Evolutionary conservation across 2,888 invertebrate species (phyloP), one percentile per base, ranked within the genome.

Genomic region (Orthonevra nobilis): DNA sequence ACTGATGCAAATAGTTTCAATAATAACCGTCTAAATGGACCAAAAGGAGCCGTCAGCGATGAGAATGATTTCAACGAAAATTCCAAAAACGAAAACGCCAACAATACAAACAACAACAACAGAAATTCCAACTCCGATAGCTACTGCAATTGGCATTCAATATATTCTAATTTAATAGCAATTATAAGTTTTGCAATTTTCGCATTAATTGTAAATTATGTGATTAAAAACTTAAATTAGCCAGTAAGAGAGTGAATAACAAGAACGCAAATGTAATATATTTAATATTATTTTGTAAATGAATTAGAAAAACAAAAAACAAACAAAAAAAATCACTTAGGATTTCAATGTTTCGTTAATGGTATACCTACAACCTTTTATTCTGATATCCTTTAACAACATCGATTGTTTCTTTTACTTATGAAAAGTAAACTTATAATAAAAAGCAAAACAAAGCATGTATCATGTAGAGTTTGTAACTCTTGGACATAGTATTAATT

Each of bases 161-260:
- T 95, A 82, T 89, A 97, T 85, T 94, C 96, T 82, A 97, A 97
- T 90, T 90, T 97, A 83, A 92, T 95, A 88, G 95, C 97, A 83
- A 91, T 97, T 75, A 91, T 97, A 83, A 96, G 97, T 81, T 96
- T 97, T 89, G 96, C 96, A 82, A 94, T 95, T 82, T 97, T 98
- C 88, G 97, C 96, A 46, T 95, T 95, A 86, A 94, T 95, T 87
- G 97, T 98, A 75, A 97, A 96, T 91, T 96, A 96, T 90, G 96
- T 98, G 82, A 90, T 96, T 88, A 92, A 93, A 87, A 94, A 92
- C 86, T 92, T 94, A 87, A 92, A 93, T 85, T 92, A 92, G 87
- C 15, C 23, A 5, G 15, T 91, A 91, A 85, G 54, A 73, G 50
- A 42, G 14, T 14, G 26, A 30, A 54, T 30, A 44, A 60, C 26